Evolutionary conservation across 2,113 vertebrate species (phyloP).

Genomic region (Pantherophis guttatus): DNA sequence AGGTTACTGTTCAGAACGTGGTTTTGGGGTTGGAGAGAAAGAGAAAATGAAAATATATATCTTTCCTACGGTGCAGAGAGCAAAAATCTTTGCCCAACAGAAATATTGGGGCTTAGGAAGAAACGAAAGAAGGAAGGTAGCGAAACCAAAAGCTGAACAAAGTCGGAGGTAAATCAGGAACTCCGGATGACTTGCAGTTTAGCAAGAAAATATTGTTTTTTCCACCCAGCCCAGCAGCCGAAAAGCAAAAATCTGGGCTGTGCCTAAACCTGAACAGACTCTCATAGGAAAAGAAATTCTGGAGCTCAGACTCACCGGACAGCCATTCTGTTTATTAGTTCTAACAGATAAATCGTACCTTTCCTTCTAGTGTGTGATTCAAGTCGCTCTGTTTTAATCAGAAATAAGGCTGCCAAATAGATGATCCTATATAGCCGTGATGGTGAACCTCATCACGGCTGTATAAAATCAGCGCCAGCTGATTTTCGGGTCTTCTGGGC

Average conservation of each 20-base stretch:
- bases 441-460: too few relatives aligned
- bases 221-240: background rate
- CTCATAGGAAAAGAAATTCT: background rate
- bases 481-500: too few relatives aligned
- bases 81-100: background rate
- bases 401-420: background rate
- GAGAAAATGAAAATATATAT: too few relatives aligned
- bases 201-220: background rate
- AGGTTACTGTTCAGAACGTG: background rate
- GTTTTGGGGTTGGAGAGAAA: background rate
- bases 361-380: background rate
- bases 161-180: background rate
- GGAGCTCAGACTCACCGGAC: too few relatives aligned
- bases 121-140: background rate
- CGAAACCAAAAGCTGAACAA: background rate
- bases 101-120: background rate
- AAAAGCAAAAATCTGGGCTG: background rate
- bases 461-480: too few relatives aligned
- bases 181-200: background rate
- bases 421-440: background rate
- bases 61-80: background rate
- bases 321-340: background rate
- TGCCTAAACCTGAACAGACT: background rate
- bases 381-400: background rate
- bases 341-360: too few relatives aligned